Percentiles rank a stretch among this genome's conserved stretches.
These are phyloP conservation scores for Steatocranus sp. DNA, from an alignment of 2,797 vertebrate genomes.

Conservation along the genomic window DNA sequence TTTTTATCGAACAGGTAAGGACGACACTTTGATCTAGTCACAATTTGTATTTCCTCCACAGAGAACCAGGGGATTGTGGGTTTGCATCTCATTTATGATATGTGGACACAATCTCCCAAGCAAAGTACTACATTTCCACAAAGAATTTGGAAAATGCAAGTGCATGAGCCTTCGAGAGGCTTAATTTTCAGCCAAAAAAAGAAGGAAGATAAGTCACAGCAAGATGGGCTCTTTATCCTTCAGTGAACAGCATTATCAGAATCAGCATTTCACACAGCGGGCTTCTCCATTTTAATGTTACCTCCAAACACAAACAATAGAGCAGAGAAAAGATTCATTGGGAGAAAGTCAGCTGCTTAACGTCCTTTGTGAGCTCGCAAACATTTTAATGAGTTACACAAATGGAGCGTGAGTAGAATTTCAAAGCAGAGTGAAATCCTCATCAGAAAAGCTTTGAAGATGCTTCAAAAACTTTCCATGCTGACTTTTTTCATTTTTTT, in stretches of 20 bases:
- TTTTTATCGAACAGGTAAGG: slow-evolving; percentile 55
- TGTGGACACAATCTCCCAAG: neutral
- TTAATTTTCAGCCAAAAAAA: slow-evolving; percentile 14
- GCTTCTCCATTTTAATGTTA: slow-evolving; percentile 14
- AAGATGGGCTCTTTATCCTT: slow-evolving; percentile 33
- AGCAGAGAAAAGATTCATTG: slow-evolving; percentile 23
- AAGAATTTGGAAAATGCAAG: slow-evolving; percentile 36
- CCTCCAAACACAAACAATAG: slow-evolving; percentile 43
- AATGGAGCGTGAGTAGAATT: slow-evolving; percentile 3
- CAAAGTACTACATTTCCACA: slow-evolving; percentile 22
- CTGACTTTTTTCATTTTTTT: neutral
- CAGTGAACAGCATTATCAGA: slow-evolving; percentile 28
- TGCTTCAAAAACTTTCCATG: neutral
- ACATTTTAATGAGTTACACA: slow-evolving; percentile 8
- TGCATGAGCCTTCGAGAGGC: slow-evolving; percentile 12
- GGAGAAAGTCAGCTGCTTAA: slow-evolving; percentile 27
- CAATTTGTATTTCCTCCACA: neutral
- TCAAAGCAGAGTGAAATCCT: slow-evolving; percentile 15
- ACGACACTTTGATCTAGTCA: neutral
- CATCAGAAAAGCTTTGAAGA: slow-evolving; percentile 8
- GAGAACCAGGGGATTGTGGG: neutral
- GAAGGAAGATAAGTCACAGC: slow-evolving; percentile 26
- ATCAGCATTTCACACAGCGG: slow-evolving; percentile 24
- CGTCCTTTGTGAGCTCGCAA: slow-evolving; percentile 14
- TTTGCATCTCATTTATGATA: neutral